Evolutionary conservation across 2,113 vertebrate genomes (phyloP).

Genomic region (Xenopus laevis): DNA sequence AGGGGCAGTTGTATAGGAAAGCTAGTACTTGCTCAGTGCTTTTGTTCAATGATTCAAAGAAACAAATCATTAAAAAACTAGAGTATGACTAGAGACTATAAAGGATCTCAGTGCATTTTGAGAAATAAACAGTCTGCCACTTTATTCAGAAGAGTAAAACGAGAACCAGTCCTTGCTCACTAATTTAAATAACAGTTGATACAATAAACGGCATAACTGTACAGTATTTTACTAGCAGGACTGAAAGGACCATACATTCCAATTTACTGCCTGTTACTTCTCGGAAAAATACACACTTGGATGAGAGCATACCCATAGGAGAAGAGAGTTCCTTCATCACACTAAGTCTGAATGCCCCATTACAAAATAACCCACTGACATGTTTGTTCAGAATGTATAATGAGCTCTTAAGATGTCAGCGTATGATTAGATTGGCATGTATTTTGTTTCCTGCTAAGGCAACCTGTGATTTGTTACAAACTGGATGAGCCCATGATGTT

Average conservation of each 20-base stretch:
- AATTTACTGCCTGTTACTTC: constrained; percentile 30
- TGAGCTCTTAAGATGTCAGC: constrained; percentile 26
- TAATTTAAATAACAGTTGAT: constrained; percentile 8
- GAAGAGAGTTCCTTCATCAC: constrained; percentile 30
- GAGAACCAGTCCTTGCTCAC: not conserved
- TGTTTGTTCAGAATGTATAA: constrained; percentile 35
- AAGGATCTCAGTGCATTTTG: too few relatives aligned
- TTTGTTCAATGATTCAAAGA: too few relatives aligned
- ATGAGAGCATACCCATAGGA: constrained; percentile 36
- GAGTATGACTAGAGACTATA: too few relatives aligned
- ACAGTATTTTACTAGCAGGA: constrained; percentile 10
- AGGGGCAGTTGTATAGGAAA: too few relatives aligned
- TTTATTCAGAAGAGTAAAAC: not conserved
- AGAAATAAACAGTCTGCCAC: too few relatives aligned
- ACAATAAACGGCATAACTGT: constrained; percentile 34
- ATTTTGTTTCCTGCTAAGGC: constrained; percentile 33
- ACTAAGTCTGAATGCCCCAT: constrained; percentile 24
- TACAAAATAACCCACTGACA: constrained; percentile 37
- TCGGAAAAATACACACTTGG: constrained; percentile 44
- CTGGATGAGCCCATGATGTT: constrained; percentile 21
- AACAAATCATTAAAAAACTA: too few relatives aligned
- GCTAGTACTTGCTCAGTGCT: too few relatives aligned
- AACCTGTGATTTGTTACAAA: constrained; percentile 39
- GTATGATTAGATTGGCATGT: constrained; percentile 38
- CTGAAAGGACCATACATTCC: constrained; percentile 24